A percentile compares a stretch with the other conserved stretches of the same genome.
Evolutionary conservation across 1,140 invertebrate species (phyloP).

Genomic region (Hycleus phaleratus): DNA sequence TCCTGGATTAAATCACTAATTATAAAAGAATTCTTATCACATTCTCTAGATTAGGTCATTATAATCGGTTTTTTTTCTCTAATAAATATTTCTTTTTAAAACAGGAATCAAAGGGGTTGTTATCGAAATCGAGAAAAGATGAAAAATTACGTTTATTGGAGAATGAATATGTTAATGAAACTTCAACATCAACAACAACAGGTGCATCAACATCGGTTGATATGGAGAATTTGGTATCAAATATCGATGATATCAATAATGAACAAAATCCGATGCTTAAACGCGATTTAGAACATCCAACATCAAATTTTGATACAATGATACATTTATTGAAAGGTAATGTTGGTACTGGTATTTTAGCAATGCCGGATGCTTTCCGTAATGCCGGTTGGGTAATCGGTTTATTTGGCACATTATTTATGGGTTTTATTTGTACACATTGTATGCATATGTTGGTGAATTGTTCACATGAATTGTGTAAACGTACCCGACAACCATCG

Average conservation of each 20-base stretch:
- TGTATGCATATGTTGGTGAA: constrained; percentile 80
- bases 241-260: constrained; percentile 31
- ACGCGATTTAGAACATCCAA: constrained; percentile 62
- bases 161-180: constrained; percentile 39
- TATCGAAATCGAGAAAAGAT: constrained; percentile 27
- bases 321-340: constrained; percentile 73
- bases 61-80: too few species aligned
- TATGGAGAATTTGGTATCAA: constrained; percentile 36
- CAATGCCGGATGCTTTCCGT: constrained; percentile 78
- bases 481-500: constrained; percentile 53
- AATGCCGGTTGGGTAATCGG: constrained; percentile 67
- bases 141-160: constrained; percentile 49
- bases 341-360: constrained; percentile 68
- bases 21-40: too few species aligned
- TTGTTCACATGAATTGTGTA: constrained; percentile 63
- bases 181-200: constrained; percentile 25
- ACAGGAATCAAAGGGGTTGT: constrained; percentile 9
- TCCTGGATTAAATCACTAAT: too few species aligned
- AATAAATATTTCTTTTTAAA: too few species aligned
- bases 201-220: constrained; percentile 31
- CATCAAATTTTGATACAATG: constrained; percentile 73
- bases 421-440: constrained; percentile 75
- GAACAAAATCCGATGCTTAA: constrained; percentile 51
- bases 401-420: constrained; percentile 62
- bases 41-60: too few species aligned